These are phyloP conservation scores for Hoplodrina blanda DNA, from an alignment of 2,888 invertebrate genomes.

Conservation along the genomic window DNA sequence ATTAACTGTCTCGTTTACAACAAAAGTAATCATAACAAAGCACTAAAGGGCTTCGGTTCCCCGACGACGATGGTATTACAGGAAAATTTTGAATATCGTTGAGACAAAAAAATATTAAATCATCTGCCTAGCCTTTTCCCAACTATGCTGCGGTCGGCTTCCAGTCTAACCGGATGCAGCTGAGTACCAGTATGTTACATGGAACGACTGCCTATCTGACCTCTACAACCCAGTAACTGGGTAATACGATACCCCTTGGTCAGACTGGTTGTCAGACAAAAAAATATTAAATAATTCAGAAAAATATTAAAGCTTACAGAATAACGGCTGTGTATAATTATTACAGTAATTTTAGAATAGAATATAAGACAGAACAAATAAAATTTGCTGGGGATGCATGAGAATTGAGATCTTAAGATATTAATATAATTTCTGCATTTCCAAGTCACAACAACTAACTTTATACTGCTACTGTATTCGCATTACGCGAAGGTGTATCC, in stretches of 20 bases:
- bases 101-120: no score
- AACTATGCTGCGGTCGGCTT: no score
- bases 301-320: background rate
- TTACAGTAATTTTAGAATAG: background rate
- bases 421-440: background rate
- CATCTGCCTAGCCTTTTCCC: no score
- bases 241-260: no score
- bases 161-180: no score
- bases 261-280: background rate
- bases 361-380: background rate
- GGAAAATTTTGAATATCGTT: background rate
- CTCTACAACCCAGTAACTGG: no score
- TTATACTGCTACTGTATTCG: background rate
- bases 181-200: no score
- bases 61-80: background rate
- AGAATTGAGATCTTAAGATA: background rate
- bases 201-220: no score
- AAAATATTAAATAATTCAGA: background rate
- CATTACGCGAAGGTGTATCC: constrained; percentile 5
- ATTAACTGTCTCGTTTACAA: background rate
- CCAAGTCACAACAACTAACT: background rate
- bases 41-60: background rate
- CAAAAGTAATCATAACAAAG: background rate
- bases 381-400: background rate
- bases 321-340: background rate